phyloP scores from a whole-genome alignment of 2,888 invertebrate species.

The Xestobium rufovillosum region DNA sequence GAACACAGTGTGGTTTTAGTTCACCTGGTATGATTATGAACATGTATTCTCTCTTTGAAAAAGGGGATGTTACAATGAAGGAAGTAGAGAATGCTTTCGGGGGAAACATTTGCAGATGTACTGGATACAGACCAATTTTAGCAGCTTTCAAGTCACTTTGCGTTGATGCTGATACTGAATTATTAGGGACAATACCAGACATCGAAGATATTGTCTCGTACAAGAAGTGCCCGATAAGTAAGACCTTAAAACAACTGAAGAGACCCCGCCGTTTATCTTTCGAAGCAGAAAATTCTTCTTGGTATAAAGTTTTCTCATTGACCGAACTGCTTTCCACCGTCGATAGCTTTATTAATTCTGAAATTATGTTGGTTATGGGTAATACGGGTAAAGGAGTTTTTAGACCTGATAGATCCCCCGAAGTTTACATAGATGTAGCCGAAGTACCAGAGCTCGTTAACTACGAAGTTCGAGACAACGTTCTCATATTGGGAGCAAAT shows the following conservation, averaged over 20 bases:
- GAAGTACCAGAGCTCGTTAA: constrained; percentile 49
- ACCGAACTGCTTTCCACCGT: no score
- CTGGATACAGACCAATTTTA: constrained; percentile 56
- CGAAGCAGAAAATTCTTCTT: not conserved
- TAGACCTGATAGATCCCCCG: constrained; percentile 40
- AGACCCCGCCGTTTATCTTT: no score
- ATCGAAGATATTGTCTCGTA: constrained; percentile 42
- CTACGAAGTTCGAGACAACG: constrained; percentile 39
- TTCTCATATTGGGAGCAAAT: constrained; percentile 51
- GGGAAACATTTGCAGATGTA: constrained; percentile 67
- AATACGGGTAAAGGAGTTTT: constrained; percentile 74
- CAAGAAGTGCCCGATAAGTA: constrained; percentile 1
- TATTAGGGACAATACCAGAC: constrained; percentile 34
- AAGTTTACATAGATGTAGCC: constrained; percentile 56
- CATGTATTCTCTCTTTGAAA: constrained; percentile 52
- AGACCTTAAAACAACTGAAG: no score
- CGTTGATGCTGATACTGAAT: constrained; percentile 40
- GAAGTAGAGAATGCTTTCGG: constrained; percentile 63
- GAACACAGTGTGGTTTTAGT: constrained; percentile 62
- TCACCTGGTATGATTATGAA: constrained; percentile 72
- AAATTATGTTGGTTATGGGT: constrained; percentile 62
- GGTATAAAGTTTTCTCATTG: no score
- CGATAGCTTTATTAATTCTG: no score
- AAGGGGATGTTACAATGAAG: constrained; percentile 45
- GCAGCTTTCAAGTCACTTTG: constrained; percentile 57